These are phyloP conservation scores for Limnephilus rhombicus DNA, from an alignment of 2,888 invertebrate genomes.

Conservation along the genomic window DNA sequence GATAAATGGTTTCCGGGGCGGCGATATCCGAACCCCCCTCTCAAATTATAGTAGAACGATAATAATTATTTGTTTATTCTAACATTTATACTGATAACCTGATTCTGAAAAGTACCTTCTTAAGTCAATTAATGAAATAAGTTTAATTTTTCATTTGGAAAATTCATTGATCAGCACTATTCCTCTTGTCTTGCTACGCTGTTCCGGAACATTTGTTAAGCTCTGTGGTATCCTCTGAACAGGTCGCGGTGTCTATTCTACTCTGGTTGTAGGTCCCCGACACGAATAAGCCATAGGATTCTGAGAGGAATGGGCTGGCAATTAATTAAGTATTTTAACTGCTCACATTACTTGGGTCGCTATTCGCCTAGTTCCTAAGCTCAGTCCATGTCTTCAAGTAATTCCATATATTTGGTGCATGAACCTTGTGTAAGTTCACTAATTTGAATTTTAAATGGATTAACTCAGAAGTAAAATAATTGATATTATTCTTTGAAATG, in stretches of 20 bases:
- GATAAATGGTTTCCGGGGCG: no score
- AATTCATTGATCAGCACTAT: neutral
- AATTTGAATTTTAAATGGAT: neutral
- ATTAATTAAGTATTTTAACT: neutral
- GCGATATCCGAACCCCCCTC: no score
- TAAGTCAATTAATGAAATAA: neutral
- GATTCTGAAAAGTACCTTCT: neutral
- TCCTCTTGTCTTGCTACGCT: neutral
- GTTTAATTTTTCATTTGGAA: neutral
- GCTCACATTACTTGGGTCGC: neutral
- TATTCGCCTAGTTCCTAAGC: neutral
- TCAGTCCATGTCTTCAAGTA: neutral
- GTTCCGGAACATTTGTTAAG: neutral
- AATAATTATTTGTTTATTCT: no score
- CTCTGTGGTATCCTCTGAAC: neutral
- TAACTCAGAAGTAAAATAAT: neutral
- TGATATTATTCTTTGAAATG: neutral
- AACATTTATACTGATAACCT: no score
- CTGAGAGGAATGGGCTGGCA: neutral
- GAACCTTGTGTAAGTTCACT: neutral
- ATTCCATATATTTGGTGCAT: neutral
- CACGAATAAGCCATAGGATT: neutral
- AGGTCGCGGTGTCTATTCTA: neutral
- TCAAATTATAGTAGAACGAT: no score
- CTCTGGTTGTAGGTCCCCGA: neutral